Evolutionary conservation across 2,113 vertebrate genomes (phyloP), one percentile per base, ranked within the genome.

Genomic region (Syngnathus typhle): DNA sequence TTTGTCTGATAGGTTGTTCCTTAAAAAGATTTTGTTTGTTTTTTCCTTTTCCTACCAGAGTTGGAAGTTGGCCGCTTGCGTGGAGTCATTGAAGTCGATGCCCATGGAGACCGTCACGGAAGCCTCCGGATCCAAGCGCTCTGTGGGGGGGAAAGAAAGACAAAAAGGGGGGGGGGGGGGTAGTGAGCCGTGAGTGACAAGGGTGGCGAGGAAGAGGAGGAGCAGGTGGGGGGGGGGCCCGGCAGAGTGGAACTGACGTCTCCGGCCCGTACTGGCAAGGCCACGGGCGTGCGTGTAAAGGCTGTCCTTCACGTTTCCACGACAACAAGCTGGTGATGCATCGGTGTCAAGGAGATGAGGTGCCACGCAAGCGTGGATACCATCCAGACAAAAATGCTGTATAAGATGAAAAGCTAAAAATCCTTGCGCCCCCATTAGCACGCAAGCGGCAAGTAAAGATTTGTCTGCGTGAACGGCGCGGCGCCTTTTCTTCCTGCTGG

Each of bases 61-160:
- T 87, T 96, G 94, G 88, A 99, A 99, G 91, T 88, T 93, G 83
- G 94, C 95, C 49, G 86, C 92, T 83, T 99, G 96, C 73, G 94
- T 96, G 64, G 96, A 98, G 90, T 99, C 96, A 83, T 93, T 95
- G 85, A 99, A 99, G 93, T 98, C 94, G 63, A 98, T 92, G 74
- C 95, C 95, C 91, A 99, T 69, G 78, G 95, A 91, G 76, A 94
- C 92, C 0, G 93, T 94, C 82, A 94, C 77, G 16, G 94, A 96
- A 83, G 88, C 90, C 78, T 88, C 91, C 70, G 93, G 91, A 83
- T 95, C 93, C 82, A 99, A 92, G 70, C 83, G 91, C 68, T 93
- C 96, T 99, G 91, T 73, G 82, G 75, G 79, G 68, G 66, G 52
- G 55, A 23, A 12, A 43, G 41, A 68, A 49, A 70, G 56, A 69